phyloP scores from a whole-genome alignment of 2,888 invertebrate genomes.

The Rotaria macrura region DNA sequence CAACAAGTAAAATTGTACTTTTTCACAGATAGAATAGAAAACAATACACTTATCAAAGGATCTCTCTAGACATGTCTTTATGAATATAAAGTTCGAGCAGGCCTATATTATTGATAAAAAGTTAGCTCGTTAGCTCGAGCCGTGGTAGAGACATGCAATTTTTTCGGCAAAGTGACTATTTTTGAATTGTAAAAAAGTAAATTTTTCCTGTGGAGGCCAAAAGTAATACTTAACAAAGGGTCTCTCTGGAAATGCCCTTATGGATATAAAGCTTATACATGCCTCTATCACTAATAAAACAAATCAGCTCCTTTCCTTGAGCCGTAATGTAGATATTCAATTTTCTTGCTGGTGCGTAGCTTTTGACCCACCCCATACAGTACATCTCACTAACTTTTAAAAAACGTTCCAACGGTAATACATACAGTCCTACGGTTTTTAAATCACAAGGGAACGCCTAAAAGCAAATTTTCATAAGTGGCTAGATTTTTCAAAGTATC shows the following conservation, averaged over 20 bases:
- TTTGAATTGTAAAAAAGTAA: too few species aligned
- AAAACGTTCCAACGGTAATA: neutral
- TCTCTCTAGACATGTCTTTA: neutral
- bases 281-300: neutral
- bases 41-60: neutral
- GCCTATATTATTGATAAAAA: neutral
- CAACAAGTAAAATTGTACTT: neutral
- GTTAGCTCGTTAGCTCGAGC: neutral
- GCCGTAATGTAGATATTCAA: neutral
- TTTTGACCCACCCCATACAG: neutral
- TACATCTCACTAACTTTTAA: neutral
- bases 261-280: neutral
- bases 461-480: neutral
- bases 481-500: neutral
- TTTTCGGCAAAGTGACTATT: neutral
- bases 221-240: neutral
- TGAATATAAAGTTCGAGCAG: neutral
- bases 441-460: neutral
- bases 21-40: slow-evolving; percentile 9
- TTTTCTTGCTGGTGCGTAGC: neutral
- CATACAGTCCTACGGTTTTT: neutral
- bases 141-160: neutral
- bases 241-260: neutral
- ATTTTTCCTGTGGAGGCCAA: too few species aligned
- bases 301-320: neutral